These are phyloP conservation scores for Aspiorhynchus laticeps DNA, from an alignment of 2,113 vertebrate species.

Conservation along the genomic window DNA sequence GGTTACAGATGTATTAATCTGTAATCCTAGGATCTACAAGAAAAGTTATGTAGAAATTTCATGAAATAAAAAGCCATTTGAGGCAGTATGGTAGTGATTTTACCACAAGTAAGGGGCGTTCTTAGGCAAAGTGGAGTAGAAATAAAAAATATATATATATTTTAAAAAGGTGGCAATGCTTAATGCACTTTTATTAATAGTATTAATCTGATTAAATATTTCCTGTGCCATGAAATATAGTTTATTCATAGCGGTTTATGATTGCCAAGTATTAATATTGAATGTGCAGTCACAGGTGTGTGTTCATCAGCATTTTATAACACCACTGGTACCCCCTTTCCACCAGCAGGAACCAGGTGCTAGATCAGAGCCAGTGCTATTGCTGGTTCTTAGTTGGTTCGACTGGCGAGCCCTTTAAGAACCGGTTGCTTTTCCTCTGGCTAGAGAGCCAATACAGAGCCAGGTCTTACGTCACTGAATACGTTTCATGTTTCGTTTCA, in stretches of 20 bases:
- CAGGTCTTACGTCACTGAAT: too few species aligned
- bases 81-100: neutral
- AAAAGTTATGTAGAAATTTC: too few species aligned
- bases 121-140: neutral
- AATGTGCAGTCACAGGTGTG: neutral
- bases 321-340: too few species aligned
- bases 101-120: neutral
- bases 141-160: neutral
- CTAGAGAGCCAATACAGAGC: too few species aligned
- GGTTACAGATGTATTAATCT: too few species aligned
- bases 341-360: too few species aligned
- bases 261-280: neutral
- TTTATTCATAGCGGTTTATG: neutral
- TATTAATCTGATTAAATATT: neutral
- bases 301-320: constrained; percentile 11
- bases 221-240: neutral
- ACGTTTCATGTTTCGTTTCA: too few species aligned
- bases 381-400: too few species aligned
- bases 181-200: neutral
- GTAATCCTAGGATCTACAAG: too few species aligned
- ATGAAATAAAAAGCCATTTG: neutral
- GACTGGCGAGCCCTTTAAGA: too few species aligned
- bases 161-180: neutral
- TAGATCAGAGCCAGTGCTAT: too few species aligned
- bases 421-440: too few species aligned